Evolutionary conservation across 2,797 vertebrate species (phyloP), one percentile per base, ranked within the genome.

Genomic region (Sebastes oblongus): DNA sequence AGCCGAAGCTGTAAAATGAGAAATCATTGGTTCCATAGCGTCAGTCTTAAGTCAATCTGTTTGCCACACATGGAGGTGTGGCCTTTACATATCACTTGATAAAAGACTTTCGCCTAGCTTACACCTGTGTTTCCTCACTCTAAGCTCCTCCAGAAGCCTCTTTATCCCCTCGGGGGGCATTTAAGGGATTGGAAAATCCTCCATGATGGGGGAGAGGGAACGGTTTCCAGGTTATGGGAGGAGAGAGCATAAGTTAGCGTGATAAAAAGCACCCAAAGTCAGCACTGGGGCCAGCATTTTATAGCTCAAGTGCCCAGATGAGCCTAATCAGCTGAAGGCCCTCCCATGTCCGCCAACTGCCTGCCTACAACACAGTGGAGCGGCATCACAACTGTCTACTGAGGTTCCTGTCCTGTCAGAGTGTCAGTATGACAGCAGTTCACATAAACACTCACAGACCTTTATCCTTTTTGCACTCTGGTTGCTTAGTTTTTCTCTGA

Each of bases 391-490:
- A 11, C 50, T 78, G 75, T 74, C 72, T 55, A 30, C 68, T 66
- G 52, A 72, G 76, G 60, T 69, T 80, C 32, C 64, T 86, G 22
- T 77, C 77, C 67, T 76, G 78, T 84, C 78, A 80, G 29, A 30
- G 66, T 68, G 69, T 59, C 70, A 85, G 55, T 25, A 16, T 82
- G 75, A 75, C 30, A 56, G 18, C 34, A 52, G 62, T 42, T 39
- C 60, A 77, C 46, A 65, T 14, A 29, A 30, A 77, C 39, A 71
- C 13, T 61, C 20, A 14, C 24, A 46, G 8, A 59, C 34, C 58
- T 77, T 56, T 13, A 68, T 79, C 18, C 16, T 76, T 24, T 16
- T 79, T 71, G 20, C 52, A 55, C 50, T 74, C 9, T 62, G 14
- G 52, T 29, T 62, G 71, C 71, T 76, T 68, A 13, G 56, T 82